Evolutionary conservation across 1,140 invertebrate genomes (phyloP), one percentile per base, ranked within the genome.

Genomic region (Zelostemma sp.): DNA sequence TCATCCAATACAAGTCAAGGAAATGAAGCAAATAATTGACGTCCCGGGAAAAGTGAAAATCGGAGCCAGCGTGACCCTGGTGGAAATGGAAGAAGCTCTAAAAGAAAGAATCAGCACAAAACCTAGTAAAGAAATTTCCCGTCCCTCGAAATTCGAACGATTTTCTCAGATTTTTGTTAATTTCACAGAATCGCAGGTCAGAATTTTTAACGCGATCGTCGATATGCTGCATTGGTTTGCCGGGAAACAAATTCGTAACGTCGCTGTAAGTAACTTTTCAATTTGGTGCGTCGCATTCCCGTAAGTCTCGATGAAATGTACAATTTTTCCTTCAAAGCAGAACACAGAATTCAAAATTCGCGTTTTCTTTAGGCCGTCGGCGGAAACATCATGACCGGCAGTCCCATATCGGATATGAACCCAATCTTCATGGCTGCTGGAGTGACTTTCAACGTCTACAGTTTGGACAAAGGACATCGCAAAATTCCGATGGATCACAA

Each of bases 211-310:
- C 54, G 89, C 91, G 35, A 89, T 95, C 33, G 86, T 92, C 16
- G 90, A 95, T 57, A 98, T 98, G 93, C 84, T 98, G 1, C 90
- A 95, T 77, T 97, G 93, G 90, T 98, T 99, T 88, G 97, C 96
- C 63, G 95, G 97, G 18, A 94, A 93, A 81, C 97, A 99, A 87
- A 95, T 98, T 48, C 88, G 96, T 66, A 98, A 93, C 80, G 90
- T 91, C 47, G 90, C 89, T 18, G 90, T 91, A 80, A 88, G 89
- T 88, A 25, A 25, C 21, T 25, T 25, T 25, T 25, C 21, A 25
- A 3, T 9, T 35, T 18, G 21, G 21, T 6, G 21, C 6, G 21
- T 25, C 3, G 21, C 6, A 4, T 25, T 25, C 21, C 21, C 21
- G 21, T 25, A 25, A 25, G 21, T 17, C 16, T 11, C 16, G 40